Base-by-base conservation (phyloP, 2,113 vertebrate species). In the Gobius niger region DNA sequence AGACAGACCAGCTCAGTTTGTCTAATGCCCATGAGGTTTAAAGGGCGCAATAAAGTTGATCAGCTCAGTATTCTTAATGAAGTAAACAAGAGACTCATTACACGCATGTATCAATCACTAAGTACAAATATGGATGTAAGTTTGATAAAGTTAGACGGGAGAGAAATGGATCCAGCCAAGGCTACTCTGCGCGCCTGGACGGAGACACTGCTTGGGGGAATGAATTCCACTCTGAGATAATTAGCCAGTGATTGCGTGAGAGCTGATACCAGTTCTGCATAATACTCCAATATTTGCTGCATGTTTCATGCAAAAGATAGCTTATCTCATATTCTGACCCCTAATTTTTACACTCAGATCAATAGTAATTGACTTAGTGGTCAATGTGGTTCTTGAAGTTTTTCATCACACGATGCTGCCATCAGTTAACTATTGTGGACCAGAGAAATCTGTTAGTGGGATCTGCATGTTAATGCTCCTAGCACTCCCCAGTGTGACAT, bases 331-430 rank as follows among this genome's bases (percentile, higher is more conserved):
- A 76, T 71, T 78, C 73, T 41, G 65, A 72, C 69, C 68, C 50
- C 68, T 85, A 78, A 86, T 83, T 90, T 75, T 84, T 72, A 88
- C 67, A 76, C 65, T 61, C 41, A 78, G 70, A 88, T 90, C 89
- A 70, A 90, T 88, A 83, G 65, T 77, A 89, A 87, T 86, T 89
- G 85, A 87, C 77, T 86, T 71, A 57, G 52, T 83, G 83, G 81
- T 90, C 82, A 16, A 86, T 85, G 75, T 63, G 67, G 81, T 75
- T 82, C 72, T 78, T 85, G 75, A 86, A 73, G 74, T 89, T 86
- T 81, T 85, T 78, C 78, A 75, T 80, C 81, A 81, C 74, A 10
- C 47, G 40, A 47, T 64, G 54, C 47, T 64, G 63, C 68, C 69
- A 69, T 69, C 61, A 68, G 77, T 68, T 40, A 71, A 64, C 73